These are phyloP conservation scores for Frieseomelitta varia DNA, from an alignment of 1,140 invertebrate species.

Conservation along the genomic window DNA sequence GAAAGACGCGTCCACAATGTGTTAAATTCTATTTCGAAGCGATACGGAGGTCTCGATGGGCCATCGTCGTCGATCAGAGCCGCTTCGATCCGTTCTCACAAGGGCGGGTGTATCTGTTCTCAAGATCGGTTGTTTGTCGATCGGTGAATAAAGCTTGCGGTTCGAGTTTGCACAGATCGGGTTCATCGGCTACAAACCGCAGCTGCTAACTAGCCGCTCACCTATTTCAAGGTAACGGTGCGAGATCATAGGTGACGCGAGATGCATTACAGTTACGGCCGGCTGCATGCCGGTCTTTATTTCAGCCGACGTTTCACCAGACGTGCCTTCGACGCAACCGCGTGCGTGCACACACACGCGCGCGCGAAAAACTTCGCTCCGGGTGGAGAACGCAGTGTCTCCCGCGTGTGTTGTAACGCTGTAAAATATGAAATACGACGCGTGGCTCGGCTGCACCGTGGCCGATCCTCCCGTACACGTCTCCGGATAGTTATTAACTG, in stretches of 20 bases:
- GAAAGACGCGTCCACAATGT: too few relatives aligned
- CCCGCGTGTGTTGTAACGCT: background rate
- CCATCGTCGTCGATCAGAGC: too few relatives aligned
- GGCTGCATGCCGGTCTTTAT: constrained; percentile 27
- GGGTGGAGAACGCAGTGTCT: background rate
- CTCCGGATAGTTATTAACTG: background rate
- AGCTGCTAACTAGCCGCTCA: constrained; percentile 21
- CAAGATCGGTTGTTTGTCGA: background rate
- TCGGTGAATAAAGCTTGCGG: background rate
- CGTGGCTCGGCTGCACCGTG: background rate
- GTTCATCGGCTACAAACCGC: background rate
- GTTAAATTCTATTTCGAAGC: too few relatives aligned
- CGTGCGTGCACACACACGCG: background rate
- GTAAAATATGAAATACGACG: constrained; percentile 24
- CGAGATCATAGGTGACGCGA: constrained; percentile 70
- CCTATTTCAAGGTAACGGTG: constrained; percentile 67
- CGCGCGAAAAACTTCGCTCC: background rate
- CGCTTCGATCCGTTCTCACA: too few relatives aligned
- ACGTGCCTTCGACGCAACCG: background rate
- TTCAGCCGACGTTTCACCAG: constrained; percentile 2
- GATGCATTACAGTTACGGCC: constrained; percentile 66
- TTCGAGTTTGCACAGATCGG: background rate
- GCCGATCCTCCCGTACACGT: background rate
- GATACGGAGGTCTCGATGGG: too few relatives aligned
- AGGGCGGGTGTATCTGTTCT: background rate